Percentiles rank a stretch among this genome's conserved stretches.
Evolutionary conservation across 2,113 vertebrate genomes (phyloP).

Genomic region (Rostratula benghalensis): DNA sequence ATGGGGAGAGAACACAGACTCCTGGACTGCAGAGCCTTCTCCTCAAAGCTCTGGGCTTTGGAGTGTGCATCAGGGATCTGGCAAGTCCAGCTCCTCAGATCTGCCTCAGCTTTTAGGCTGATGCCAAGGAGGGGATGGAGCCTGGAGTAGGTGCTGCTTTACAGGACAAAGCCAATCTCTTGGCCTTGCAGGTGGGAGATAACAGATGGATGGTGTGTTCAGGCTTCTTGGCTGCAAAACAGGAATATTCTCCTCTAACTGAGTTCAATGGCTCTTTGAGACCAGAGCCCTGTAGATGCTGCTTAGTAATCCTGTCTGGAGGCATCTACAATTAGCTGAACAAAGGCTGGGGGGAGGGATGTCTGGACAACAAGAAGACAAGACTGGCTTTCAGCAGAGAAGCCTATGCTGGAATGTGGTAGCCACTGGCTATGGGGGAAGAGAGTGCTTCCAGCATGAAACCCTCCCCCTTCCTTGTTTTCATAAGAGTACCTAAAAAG

Average conservation of each 20-base stretch:
- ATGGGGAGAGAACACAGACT: background rate
- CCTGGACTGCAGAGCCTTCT: background rate
- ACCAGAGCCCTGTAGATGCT: background rate
- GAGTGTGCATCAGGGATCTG: background rate
- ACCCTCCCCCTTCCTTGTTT: background rate
- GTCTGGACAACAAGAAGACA: background rate
- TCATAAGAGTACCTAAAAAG: background rate
- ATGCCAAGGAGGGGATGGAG: background rate
- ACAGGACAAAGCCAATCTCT: background rate
- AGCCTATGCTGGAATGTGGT: background rate
- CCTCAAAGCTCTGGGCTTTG: background rate
- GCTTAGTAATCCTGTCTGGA: constrained; percentile 17
- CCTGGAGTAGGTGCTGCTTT: background rate
- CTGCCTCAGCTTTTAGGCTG: background rate
- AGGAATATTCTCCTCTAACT: background rate
- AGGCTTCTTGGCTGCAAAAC: background rate
- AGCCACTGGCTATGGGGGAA: background rate
- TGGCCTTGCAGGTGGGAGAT: background rate
- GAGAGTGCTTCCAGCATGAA: background rate
- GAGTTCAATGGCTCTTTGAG: background rate
- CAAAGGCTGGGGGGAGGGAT: background rate
- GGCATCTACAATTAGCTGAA: background rate
- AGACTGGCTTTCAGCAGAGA: background rate
- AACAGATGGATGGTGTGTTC: background rate
- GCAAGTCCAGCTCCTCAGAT: background rate